Evolutionary conservation across 2,888 invertebrate species (phyloP).

Genomic region (Luffia ferchaultella): DNA sequence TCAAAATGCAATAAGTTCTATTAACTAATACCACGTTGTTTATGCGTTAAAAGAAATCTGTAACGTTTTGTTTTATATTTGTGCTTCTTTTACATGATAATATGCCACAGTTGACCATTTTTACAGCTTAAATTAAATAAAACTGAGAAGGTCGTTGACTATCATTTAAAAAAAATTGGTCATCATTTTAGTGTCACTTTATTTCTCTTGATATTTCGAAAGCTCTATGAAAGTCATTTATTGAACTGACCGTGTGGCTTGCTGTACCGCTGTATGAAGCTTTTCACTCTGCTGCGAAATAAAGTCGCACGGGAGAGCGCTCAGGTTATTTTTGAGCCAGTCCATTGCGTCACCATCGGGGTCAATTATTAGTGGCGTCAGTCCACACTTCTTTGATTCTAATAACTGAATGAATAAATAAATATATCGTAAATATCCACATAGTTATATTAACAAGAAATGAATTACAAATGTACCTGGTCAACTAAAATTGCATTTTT

Average conservation of each 20-base stretch:
- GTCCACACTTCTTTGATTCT: constrained; percentile 47
- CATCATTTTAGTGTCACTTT: too few species aligned
- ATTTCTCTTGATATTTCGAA: too few species aligned
- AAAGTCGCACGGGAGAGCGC: constrained; percentile 73
- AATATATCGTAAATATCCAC: neutral
- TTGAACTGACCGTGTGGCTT: constrained; percentile 71
- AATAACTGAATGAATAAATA: constrained; percentile 29
- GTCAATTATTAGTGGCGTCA: constrained; percentile 86
- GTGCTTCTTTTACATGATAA: too few species aligned
- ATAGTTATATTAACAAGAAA: neutral
- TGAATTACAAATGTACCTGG: constrained; percentile 56
- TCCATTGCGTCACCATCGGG: constrained; percentile 84
- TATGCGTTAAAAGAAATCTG: too few species aligned
- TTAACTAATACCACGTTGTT: too few species aligned
- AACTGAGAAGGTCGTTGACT: too few species aligned
- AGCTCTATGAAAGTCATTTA: too few species aligned
- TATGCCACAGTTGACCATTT: too few species aligned
- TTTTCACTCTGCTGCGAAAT: constrained; percentile 80
- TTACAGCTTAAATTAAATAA: too few species aligned
- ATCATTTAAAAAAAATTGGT: too few species aligned
- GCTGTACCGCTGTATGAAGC: constrained; percentile 77
- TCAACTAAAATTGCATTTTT: constrained; percentile 85
- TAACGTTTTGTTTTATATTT: too few species aligned
- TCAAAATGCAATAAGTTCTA: too few species aligned
- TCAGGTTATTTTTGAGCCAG: constrained; percentile 80